A percentile compares a stretch with the other conserved stretches of the same genome.
phyloP scores from a whole-genome alignment of 1,140 invertebrate genomes.

The Drosophila orosa region DNA sequence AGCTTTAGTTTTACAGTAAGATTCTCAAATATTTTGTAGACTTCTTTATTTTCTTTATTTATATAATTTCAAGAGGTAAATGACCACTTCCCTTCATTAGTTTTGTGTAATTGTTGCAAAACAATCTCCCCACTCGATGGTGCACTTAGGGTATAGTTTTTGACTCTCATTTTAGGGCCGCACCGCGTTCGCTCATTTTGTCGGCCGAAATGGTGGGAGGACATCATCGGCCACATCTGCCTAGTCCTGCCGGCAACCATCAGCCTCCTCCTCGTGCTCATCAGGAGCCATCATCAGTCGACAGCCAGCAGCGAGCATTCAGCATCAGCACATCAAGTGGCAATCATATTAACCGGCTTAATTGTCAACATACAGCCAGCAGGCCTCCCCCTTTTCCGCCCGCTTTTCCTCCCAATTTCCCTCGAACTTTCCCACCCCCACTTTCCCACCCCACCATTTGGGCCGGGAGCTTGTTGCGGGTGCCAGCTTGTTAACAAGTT shows the following conservation, averaged over 20 bases:
- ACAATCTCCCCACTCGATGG: conserved; percentile 9
- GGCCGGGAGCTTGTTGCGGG: conserved; percentile 58
- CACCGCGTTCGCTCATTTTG: conserved; percentile 63
- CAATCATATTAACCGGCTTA: conserved; percentile 80
- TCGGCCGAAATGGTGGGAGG: conserved; percentile 20
- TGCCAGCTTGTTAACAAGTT: conserved; percentile 79
- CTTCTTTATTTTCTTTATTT: neutral
- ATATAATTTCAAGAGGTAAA: neutral
- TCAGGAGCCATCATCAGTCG: conserved; percentile 48
- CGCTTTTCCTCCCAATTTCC: conserved; percentile 19
- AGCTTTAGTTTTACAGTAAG: neutral
- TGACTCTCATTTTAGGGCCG: conserved; percentile 56
- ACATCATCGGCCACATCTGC: conserved; percentile 4
- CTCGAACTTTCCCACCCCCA: conserved; percentile 23
- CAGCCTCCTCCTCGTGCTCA: conserved; percentile 7
- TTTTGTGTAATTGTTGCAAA: conserved; percentile 1
- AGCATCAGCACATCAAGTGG: conserved; percentile 77
- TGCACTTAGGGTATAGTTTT: conserved; percentile 44
- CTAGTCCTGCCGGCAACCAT: neutral
- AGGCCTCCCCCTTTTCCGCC: conserved; percentile 9
- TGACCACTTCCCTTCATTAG: neutral
- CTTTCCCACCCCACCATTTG: conserved; percentile 7
- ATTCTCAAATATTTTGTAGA: neutral
- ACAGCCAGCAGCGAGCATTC: conserved; percentile 49
- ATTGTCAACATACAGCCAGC: conserved; percentile 74